Conservation (phyloP, 2,113 vertebrate species). For the Sturnus vulgaris region DNA sequence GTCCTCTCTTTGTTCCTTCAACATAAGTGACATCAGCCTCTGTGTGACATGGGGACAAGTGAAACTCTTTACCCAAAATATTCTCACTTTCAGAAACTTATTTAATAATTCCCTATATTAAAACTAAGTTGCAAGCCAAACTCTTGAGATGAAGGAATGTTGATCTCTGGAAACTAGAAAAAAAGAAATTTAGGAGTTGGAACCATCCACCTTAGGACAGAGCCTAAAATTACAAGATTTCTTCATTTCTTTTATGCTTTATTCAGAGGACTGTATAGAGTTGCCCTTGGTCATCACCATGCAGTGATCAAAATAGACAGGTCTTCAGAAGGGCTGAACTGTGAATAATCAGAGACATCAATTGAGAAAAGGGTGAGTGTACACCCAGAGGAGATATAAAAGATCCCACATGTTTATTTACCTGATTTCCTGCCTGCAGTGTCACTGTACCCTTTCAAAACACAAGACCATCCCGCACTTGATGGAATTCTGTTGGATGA, state of each 20-base stretch:
- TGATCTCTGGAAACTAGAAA: not conserved
- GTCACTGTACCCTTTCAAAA: not conserved
- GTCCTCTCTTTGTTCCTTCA: not conserved
- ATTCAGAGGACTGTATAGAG: not conserved
- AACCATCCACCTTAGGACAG: not conserved
- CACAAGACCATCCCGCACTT: fast-evolving
- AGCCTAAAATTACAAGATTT: not conserved
- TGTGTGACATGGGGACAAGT: not conserved
- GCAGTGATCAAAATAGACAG: not conserved
- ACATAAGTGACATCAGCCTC: not conserved
- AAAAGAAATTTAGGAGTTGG: not conserved
- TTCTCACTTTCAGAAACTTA: not conserved
- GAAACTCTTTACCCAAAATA: not conserved
- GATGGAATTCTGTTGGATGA: not conserved
- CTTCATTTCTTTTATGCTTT: not conserved
- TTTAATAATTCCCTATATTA: not conserved
- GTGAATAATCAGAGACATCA: not conserved
- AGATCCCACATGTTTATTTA: not conserved
- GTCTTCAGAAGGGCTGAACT: not conserved
- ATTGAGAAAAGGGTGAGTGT: not conserved
- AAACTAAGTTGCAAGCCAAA: not conserved
- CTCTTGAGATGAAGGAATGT: not conserved
- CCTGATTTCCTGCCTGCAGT: not conserved
- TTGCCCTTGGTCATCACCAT: not conserved
- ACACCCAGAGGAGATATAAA: not conserved